Base-by-base conservation (phyloP, 2,113 vertebrate species). In the Pseudolaguvia tuberculata region DNA sequence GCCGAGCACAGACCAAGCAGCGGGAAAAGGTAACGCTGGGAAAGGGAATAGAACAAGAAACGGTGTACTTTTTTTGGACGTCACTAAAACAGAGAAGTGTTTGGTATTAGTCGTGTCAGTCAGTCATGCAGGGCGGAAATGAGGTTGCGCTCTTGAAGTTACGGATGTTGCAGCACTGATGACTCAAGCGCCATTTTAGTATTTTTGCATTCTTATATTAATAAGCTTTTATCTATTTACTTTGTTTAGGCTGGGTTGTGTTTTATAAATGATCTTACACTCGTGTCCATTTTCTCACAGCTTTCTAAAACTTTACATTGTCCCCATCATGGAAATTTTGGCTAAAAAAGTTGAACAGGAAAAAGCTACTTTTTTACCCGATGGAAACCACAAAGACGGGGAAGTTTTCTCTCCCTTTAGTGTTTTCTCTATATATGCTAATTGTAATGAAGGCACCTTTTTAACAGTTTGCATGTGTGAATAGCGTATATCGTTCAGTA, bases 1-100 rank as follows among this genome's bases (percentile, higher is more conserved):
- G 86, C 82, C 92, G 82, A 62, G 12, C 86, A 0, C 85, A 85
- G 12, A 78, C 50, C 85, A 94, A 88, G 79, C 83, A 80, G 0
- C 62, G 87, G 12, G 63, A 84, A 2, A 95, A 96, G 95, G 95
- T 97, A 96, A 57, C 65, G 51, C 12, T 13, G 45, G 47, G 66
- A 10, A 48, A 31, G 8, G 48, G 45, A 18, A 25, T 9, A n/a
- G 11, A 42, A 61, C 52, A 35, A 51, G 14, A 25, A 29, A 35
- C 23, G 35, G 50, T 14, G 47, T n/a, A 47, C 8, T 9, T 42
- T 13, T 35, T 67, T 67, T 27, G 4, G 11, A 27, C 23, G 18
- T 53, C 5, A 25, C 55, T 9, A 13, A 57, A 71, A 76, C 72
- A 59, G 65, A 79, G 45, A 76, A 70, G 55, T 57, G 42, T 17